Percentiles rank a stretch among this genome's conserved stretches.
phyloP scores from a whole-genome alignment of 2,888 invertebrate genomes.

The Rotaria socialis region DNA sequence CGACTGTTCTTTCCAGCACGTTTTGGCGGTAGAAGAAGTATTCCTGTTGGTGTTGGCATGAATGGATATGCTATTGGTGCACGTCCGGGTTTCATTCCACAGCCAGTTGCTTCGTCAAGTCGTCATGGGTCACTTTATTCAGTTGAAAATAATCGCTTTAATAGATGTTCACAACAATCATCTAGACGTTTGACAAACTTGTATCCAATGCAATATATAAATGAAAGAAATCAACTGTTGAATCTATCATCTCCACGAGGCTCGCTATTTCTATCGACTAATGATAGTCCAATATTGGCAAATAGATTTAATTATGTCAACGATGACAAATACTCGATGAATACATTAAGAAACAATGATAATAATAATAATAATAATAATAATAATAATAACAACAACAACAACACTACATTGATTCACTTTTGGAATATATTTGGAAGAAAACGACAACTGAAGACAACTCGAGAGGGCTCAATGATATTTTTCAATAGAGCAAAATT shows the following conservation, averaged over 20 bases:
- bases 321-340: background rate
- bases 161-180: background rate
- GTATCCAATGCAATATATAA: background rate
- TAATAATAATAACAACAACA: background rate
- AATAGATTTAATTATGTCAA: background rate
- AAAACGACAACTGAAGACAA: background rate
- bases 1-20: conserved; percentile 30
- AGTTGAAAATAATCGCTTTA: background rate
- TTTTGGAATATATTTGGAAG: background rate
- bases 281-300: background rate
- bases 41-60: background rate
- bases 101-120: background rate
- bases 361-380: background rate
- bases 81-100: background rate
- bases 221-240: background rate
- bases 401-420: background rate
- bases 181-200: background rate
- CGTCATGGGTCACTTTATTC: background rate
- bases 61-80: background rate
- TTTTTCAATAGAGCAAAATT: background rate
- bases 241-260: background rate
- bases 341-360: background rate
- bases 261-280: background rate
- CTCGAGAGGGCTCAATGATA: background rate
- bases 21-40: background rate